phyloP scores from a whole-genome alignment of 2,113 vertebrate genomes.

The Seriola dumerili region DNA sequence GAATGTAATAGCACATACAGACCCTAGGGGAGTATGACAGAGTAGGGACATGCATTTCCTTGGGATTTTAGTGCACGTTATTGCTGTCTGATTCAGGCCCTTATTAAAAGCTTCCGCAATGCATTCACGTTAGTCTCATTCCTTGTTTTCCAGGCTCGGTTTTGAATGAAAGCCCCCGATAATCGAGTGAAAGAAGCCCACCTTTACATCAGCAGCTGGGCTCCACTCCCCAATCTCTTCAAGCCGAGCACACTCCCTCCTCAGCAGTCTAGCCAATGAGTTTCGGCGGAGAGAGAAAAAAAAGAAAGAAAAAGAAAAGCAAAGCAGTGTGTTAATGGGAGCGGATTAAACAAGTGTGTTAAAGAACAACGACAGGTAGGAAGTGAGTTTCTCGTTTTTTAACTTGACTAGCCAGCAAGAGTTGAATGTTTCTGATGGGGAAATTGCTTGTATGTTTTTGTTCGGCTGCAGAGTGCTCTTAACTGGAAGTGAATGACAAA shows the following conservation, averaged over 20 bases:
- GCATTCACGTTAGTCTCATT: background rate
- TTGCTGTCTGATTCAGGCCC: background rate
- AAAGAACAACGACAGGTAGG: conserved; percentile 75
- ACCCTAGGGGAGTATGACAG: background rate
- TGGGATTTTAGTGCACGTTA: background rate
- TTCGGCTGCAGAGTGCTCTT: conserved; percentile 16
- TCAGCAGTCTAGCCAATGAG: conserved; percentile 62
- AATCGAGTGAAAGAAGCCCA: conserved; percentile 46
- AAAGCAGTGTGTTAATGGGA: conserved; percentile 61
- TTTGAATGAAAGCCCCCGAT: conserved; percentile 26
- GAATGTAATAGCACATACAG: conserved; percentile 9
- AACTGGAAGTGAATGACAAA: conserved; percentile 39
- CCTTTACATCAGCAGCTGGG: conserved; percentile 69
- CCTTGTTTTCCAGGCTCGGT: conserved; percentile 10
- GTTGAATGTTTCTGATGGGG: background rate
- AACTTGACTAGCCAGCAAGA: background rate
- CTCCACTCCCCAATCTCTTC: conserved; percentile 53
- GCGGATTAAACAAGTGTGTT: conserved; percentile 73
- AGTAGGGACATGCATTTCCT: background rate
- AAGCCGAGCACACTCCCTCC: conserved; percentile 63
- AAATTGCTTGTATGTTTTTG: background rate
- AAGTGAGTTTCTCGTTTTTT: conserved; percentile 23
- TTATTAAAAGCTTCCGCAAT: background rate
- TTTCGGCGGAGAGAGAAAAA: conserved; percentile 54
- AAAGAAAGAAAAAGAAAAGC: background rate